Conservation (phyloP, 1,140 invertebrate species). For the Diorhabda elongata region DNA sequence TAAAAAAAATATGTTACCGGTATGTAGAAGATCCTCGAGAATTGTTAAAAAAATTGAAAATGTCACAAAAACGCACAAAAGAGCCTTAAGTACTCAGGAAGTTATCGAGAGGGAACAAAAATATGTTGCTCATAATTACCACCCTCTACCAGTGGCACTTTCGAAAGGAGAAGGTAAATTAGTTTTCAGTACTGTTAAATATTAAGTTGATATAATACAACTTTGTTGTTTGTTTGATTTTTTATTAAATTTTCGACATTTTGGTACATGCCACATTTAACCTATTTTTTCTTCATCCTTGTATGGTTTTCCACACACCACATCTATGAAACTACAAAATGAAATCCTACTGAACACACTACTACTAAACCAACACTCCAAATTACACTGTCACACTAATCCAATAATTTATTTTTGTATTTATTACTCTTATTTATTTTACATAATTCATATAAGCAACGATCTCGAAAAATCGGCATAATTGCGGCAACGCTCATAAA, state of each 20-base stretch:
- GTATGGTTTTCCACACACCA: too few relatives aligned
- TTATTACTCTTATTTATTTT: too few relatives aligned
- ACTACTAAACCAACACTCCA: too few relatives aligned
- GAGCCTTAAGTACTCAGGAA: constrained; percentile 42
- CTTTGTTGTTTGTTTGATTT: background rate
- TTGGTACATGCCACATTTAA: too few relatives aligned
- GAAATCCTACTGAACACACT: too few relatives aligned
- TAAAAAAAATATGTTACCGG: background rate
- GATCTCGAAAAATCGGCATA: too few relatives aligned
- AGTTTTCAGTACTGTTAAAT: background rate
- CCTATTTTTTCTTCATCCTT: too few relatives aligned
- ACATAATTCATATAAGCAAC: too few relatives aligned
- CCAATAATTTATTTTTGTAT: too few relatives aligned
- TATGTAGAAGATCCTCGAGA: constrained; percentile 1
- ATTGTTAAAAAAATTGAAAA: background rate
- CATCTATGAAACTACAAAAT: too few relatives aligned
- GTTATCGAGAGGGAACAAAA: constrained; percentile 79
- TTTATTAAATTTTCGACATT: background rate
- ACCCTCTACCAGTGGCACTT: constrained; percentile 88
- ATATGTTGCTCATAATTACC: constrained; percentile 95
- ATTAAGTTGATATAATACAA: background rate
- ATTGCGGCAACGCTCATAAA: too few relatives aligned
- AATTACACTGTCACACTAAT: too few relatives aligned
- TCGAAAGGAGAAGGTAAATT: constrained; percentile 72
- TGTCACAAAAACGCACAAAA: background rate